Evolutionary conservation across 2,797 vertebrate genomes (phyloP).

Genomic region (Scolopax rusticola): DNA sequence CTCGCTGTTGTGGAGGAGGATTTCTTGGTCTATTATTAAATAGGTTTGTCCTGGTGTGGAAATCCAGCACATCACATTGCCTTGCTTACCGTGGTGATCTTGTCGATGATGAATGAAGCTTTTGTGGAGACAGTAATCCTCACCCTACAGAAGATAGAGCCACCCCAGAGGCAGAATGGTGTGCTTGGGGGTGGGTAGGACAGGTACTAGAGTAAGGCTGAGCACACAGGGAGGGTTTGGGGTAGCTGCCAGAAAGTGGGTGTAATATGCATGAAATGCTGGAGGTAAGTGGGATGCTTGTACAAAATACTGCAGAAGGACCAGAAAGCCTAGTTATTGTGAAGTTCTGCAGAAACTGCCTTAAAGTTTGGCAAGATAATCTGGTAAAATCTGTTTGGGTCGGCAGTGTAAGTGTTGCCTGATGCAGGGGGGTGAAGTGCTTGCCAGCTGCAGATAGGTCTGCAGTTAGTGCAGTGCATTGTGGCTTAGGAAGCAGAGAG

Average conservation of each 20-base stretch:
- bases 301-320: neutral
- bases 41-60: neutral
- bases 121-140: neutral
- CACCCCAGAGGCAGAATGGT: neutral
- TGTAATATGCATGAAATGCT: neutral
- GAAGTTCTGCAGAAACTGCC: neutral
- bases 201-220: neutral
- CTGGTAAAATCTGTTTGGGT: neutral
- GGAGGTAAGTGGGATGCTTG: neutral
- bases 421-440: fast-evolving
- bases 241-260: neutral
- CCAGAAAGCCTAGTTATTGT: neutral
- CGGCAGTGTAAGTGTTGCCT: fast-evolving
- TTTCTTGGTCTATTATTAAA: neutral
- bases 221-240: neutral
- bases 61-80: neutral
- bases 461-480: neutral
- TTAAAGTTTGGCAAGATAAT: neutral
- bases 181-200: neutral
- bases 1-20: neutral
- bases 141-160: neutral
- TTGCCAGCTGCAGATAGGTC: neutral
- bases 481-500: neutral
- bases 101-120: neutral
- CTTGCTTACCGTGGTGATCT: neutral